Evolutionary conservation across 2,797 vertebrate genomes (phyloP).

Genomic region (Decapterus maruadsi): DNA sequence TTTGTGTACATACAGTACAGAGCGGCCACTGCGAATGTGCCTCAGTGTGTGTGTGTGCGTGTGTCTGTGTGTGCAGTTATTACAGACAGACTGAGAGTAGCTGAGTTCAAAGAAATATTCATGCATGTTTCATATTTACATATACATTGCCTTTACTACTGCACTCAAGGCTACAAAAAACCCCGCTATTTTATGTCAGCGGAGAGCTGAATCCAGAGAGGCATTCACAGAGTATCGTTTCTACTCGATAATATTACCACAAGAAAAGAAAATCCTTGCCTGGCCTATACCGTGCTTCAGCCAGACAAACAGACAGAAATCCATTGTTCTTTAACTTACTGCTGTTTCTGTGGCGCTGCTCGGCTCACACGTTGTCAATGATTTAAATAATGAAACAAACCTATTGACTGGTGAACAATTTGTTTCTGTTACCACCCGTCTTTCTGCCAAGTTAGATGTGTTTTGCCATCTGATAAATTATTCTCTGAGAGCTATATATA

Average conservation of each 20-base stretch:
- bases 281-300: constrained; percentile 18
- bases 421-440: constrained; percentile 37
- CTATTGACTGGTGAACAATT: constrained; percentile 38
- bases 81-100: constrained; percentile 13
- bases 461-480: constrained; percentile 36
- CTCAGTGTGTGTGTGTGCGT: not conserved
- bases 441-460: constrained; percentile 33
- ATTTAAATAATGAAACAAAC: constrained; percentile 63
- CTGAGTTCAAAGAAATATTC: constrained; percentile 57
- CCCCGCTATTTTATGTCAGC: constrained; percentile 17
- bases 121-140: constrained; percentile 61
- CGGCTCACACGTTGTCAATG: constrained; percentile 38
- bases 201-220: constrained; percentile 38
- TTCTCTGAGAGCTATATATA: constrained; percentile 9
- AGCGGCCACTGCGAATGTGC: constrained; percentile 29
- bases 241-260: constrained; percentile 52
- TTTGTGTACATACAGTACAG: constrained; percentile 27
- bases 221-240: constrained; percentile 16
- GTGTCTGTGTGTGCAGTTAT: constrained; percentile 1
- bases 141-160: constrained; percentile 62
- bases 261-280: constrained; percentile 34
- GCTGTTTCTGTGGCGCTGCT: constrained; percentile 27
- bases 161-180: constrained; percentile 34
- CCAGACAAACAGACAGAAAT: constrained; percentile 45
- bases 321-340: constrained; percentile 48